These are phyloP conservation scores for Styela plicata DNA, from an alignment of 23 tunicate genomes.

Conservation along the genomic window DNA sequence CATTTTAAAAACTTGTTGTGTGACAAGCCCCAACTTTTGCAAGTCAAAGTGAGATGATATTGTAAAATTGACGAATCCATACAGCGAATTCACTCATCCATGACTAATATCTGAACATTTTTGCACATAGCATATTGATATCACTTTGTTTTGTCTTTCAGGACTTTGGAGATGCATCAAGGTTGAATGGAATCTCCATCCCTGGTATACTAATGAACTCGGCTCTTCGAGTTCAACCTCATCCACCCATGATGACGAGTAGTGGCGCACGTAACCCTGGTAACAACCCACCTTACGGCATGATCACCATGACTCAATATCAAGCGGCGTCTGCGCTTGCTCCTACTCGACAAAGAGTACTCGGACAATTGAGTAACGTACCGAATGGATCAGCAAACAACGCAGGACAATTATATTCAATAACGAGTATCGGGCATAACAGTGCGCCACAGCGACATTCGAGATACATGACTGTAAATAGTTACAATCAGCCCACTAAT, in stretches of 20 bases:
- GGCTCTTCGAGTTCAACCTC: slow-evolving; percentile 31
- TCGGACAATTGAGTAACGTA: slow-evolving; percentile 30
- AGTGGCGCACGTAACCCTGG: slow-evolving; percentile 15
- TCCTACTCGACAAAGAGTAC: slow-evolving; percentile 23
- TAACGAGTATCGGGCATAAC: slow-evolving; percentile 5
- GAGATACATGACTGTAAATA: slow-evolving; percentile 8
- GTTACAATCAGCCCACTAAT: not conserved
- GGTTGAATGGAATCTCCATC: slow-evolving; percentile 9
- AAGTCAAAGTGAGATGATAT: too few relatives aligned
- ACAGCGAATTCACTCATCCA: too few relatives aligned
- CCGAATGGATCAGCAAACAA: not conserved
- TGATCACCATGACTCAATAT: slow-evolving; percentile 37
- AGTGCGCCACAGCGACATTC: slow-evolving; percentile 3
- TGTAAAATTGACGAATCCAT: too few relatives aligned
- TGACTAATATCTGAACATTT: too few relatives aligned
- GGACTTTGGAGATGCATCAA: slow-evolving; percentile 7
- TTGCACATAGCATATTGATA: too few relatives aligned
- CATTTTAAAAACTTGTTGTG: too few relatives aligned
- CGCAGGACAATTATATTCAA: slow-evolving; percentile 26
- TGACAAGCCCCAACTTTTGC: too few relatives aligned
- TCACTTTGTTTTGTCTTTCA: too few relatives aligned
- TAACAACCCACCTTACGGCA: slow-evolving; percentile 23
- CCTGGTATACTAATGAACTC: slow-evolving; percentile 28
- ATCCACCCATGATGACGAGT: slow-evolving; percentile 22
- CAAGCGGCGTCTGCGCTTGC: slow-evolving; percentile 4